Percentiles rank a stretch among this genome's conserved stretches.
Evolutionary conservation across 2,888 invertebrate species (phyloP).

Genomic region (Blastobasis lacticolella): DNA sequence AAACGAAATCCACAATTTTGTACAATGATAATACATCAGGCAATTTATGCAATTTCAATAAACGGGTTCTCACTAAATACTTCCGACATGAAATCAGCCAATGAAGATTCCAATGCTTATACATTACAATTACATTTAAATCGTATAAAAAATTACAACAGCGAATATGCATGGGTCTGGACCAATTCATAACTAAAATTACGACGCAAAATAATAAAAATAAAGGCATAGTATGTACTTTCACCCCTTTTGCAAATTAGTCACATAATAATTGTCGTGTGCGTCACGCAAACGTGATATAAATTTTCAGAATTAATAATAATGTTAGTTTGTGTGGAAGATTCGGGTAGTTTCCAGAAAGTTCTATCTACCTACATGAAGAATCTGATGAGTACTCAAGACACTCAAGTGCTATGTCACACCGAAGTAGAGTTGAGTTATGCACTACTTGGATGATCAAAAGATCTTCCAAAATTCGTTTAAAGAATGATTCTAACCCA

Average conservation of each 20-base stretch:
- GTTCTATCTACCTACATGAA: slow-evolving; percentile 23
- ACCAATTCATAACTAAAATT: slow-evolving; percentile 11
- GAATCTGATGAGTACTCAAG: slow-evolving; percentile 13
- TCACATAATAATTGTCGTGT: slow-evolving; percentile 24
- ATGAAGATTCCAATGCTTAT: slow-evolving; percentile 4
- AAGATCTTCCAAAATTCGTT: slow-evolving; percentile 1
- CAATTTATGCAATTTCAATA: slow-evolving; percentile 25
- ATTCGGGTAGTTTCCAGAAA: slow-evolving; percentile 16
- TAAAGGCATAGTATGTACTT: slow-evolving; percentile 3
- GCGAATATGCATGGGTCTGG: slow-evolving; percentile 21
- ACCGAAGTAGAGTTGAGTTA: slow-evolving; percentile 15
- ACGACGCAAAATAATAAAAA: neutral
- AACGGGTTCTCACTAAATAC: slow-evolving; percentile 28
- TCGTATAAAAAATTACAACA: slow-evolving; percentile 15
- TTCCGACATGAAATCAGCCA: slow-evolving; percentile 18
- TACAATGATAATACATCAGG: slow-evolving; percentile 14
- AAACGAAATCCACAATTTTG: slow-evolving; percentile 19
- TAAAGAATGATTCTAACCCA: slow-evolving; percentile 7
- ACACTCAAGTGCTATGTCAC: slow-evolving; percentile 19
- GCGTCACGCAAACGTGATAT: slow-evolving; percentile 21
- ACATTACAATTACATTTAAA: slow-evolving; percentile 13
- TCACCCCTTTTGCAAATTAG: slow-evolving; percentile 19
- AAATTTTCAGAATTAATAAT: slow-evolving; percentile 4
- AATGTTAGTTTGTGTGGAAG: slow-evolving; percentile 18
- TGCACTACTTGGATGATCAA: slow-evolving; percentile 20